phyloP scores from a whole-genome alignment of 2,113 vertebrate species.

The Vimba vimba region DNA sequence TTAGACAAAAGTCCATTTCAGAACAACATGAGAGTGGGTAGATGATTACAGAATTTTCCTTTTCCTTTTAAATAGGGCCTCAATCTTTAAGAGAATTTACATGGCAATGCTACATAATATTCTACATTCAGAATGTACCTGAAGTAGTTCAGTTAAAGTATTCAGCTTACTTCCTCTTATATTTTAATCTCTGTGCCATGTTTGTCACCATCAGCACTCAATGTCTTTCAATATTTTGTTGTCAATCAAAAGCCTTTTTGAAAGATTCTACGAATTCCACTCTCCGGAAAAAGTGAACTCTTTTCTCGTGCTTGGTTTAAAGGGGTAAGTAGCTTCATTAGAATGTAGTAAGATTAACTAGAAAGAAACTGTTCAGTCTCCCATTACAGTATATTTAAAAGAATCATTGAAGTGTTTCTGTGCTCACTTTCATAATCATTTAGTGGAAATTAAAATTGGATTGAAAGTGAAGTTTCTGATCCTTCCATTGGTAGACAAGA shows the following conservation, averaged over 20 bases:
- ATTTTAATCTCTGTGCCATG: too few species aligned
- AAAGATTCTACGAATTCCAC: background rate
- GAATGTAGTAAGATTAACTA: background rate
- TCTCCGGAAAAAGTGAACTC: background rate
- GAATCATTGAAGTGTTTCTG: background rate
- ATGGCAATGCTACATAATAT: too few species aligned
- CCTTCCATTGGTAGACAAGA: background rate
- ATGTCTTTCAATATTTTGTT: background rate
- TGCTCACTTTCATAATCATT: slow-evolving; percentile 1
- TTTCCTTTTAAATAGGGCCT: too few species aligned
- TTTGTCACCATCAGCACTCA: background rate
- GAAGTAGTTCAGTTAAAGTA: too few species aligned
- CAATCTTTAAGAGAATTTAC: too few species aligned
- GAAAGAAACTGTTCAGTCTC: slow-evolving; percentile 16
- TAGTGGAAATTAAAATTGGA: slow-evolving; percentile 4
- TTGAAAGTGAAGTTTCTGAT: slow-evolving; percentile 18
- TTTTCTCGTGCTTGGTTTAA: background rate
- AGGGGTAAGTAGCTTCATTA: background rate
- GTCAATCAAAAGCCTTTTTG: background rate
- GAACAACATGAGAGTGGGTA: too few species aligned
- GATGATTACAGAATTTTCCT: too few species aligned
- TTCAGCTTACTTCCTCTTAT: too few species aligned
- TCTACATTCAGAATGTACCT: too few species aligned
- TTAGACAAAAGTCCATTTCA: too few species aligned
- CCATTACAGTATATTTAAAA: slow-evolving; percentile 14